These are phyloP conservation scores for Fopius arisanus DNA, from an alignment of 1,140 invertebrate genomes.

Conservation along the genomic window DNA sequence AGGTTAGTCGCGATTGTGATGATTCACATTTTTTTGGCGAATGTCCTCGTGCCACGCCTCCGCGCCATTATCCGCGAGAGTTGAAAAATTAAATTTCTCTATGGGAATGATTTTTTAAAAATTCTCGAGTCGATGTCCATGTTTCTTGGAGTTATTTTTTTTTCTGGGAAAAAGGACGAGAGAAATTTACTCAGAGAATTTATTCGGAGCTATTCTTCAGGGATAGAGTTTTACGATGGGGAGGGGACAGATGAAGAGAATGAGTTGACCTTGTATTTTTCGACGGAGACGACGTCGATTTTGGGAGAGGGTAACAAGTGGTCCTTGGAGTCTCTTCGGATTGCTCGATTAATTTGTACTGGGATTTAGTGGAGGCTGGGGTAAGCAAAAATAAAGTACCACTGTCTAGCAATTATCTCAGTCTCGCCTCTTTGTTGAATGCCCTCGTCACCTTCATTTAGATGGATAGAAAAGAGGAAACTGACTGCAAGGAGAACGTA, in stretches of 20 bases:
- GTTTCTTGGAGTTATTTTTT: too few relatives aligned
- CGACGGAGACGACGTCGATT: conserved; percentile 5
- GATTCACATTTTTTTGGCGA: neutral
- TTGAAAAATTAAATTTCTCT: too few relatives aligned
- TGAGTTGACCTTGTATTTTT: conserved; percentile 12
- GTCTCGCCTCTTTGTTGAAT: neutral
- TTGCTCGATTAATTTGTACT: conserved; percentile 13
- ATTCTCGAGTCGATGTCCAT: too few relatives aligned
- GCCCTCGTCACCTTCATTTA: neutral
- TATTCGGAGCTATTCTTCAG: conserved; percentile 18
- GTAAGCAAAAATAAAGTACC: too few relatives aligned
- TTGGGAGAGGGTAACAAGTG: neutral
- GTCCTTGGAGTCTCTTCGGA: neutral
- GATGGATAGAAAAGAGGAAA: neutral
- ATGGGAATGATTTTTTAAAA: too few relatives aligned
- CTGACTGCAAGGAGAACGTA: neutral
- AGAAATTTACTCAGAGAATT: conserved; percentile 11
- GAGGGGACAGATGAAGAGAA: neutral
- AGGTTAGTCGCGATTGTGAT: neutral
- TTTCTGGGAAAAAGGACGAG: neutral
- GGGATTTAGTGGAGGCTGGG: neutral
- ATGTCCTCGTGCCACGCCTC: neutral
- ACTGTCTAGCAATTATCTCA: too few relatives aligned
- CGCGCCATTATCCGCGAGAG: neutral
- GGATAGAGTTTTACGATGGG: conserved; percentile 9